Evolutionary conservation across 2,797 vertebrate genomes (phyloP).

Genomic region (Channallabes apus): DNA sequence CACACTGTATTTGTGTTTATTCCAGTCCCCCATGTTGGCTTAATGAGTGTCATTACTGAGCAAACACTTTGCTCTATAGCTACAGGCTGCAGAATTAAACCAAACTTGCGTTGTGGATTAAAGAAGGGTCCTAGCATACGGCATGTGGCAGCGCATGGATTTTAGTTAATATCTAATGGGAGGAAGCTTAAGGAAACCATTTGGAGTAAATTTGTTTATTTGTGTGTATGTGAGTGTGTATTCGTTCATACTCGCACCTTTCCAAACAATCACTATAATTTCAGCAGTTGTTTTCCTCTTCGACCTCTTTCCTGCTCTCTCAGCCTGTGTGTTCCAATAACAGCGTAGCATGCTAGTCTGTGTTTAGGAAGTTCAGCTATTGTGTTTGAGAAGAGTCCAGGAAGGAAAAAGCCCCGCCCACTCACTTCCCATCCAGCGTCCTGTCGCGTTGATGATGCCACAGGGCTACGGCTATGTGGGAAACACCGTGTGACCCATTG

Average conservation of each 20-base stretch:
- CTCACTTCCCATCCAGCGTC: slow-evolving; percentile 48
- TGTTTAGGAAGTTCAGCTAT: slow-evolving; percentile 63
- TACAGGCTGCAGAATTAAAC: neutral
- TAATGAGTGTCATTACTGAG: neutral
- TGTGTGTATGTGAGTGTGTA: neutral
- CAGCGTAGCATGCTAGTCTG: slow-evolving; percentile 29
- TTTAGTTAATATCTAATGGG: neutral
- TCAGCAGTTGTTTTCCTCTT: slow-evolving; percentile 44
- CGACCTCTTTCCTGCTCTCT: slow-evolving; percentile 30
- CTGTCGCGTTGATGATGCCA: slow-evolving; percentile 61
- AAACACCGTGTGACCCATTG: slow-evolving; percentile 61
- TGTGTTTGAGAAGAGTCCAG: slow-evolving; percentile 69
- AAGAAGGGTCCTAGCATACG: neutral
- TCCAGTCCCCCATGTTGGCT: neutral
- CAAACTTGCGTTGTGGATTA: neutral
- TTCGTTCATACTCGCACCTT: neutral
- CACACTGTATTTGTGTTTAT: neutral
- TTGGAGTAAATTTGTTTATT: neutral
- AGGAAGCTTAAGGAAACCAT: neutral
- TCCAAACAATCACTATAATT: slow-evolving; percentile 25
- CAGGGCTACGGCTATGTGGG: slow-evolving; percentile 62
- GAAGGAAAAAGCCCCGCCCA: slow-evolving; percentile 71
- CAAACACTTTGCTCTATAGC: neutral
- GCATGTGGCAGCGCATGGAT: neutral
- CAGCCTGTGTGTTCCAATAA: slow-evolving; percentile 12